A percentile compares a stretch with the other conserved stretches of the same genome.
Evolutionary conservation across 2,113 vertebrate genomes (phyloP).

Genomic region (Caretta caretta): DNA sequence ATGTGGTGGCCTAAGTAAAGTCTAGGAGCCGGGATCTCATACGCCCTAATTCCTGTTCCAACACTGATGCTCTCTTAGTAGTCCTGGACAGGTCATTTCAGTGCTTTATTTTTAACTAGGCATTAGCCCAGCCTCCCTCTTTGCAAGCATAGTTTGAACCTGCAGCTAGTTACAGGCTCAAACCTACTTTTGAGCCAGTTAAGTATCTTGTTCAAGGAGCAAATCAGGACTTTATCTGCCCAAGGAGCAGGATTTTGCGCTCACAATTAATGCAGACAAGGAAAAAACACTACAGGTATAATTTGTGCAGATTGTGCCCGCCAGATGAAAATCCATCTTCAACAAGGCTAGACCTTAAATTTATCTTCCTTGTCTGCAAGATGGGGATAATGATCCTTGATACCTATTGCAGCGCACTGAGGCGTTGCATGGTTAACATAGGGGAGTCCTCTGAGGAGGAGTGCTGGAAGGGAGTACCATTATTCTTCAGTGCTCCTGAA

Average conservation of each 20-base stretch:
- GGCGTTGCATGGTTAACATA: background rate
- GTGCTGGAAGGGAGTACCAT: background rate
- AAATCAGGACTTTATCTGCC: background rate
- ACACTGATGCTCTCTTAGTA: background rate
- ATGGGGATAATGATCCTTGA: background rate
- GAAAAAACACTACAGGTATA: rapidly evolving
- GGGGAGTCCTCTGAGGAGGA: background rate
- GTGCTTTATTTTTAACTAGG: background rate
- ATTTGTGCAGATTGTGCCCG: background rate
- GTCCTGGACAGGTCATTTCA: background rate
- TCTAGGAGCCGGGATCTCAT: background rate
- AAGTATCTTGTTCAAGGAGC: background rate
- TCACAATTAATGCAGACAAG: background rate
- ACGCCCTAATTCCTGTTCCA: background rate
- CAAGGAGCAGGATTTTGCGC: background rate
- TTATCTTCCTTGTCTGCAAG: background rate
- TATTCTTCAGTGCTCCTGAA: background rate
- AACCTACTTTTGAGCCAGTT: background rate
- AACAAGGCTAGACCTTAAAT: background rate
- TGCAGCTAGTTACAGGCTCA: background rate
- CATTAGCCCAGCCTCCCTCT: rapidly evolving
- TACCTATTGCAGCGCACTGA: background rate
- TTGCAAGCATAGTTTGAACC: background rate
- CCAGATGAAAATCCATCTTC: background rate
- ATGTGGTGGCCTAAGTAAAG: background rate